Evolutionary conservation across 2,113 vertebrate species (phyloP), one percentile per base, ranked within the genome.

Genomic region (Dermatemys mawii): DNA sequence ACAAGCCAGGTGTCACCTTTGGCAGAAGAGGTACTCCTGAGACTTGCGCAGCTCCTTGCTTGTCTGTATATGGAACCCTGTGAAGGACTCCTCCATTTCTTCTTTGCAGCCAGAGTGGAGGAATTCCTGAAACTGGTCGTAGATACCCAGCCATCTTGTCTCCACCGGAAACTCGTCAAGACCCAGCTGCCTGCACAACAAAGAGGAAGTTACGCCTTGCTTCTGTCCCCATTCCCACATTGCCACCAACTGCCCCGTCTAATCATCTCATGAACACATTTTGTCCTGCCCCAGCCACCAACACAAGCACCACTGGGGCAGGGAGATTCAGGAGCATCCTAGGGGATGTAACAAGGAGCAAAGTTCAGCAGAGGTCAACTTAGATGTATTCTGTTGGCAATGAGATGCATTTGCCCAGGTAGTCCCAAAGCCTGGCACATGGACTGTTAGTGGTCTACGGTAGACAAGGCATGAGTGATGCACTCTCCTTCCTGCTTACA

Each of bases 131-230:
- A 98, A 98, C 17, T 97, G 98, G 53, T 93, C 44, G 0, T 97
- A 98, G 88, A 98, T 96, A 1, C 98, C 98, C 29, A 84, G 90
- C 98, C 98, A 98, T 2, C 98, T 98, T 78, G 94, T 97, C 92
- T 98, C 97, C 75, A 98, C 97, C 0, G 98, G 98, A 76, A 98
- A 98, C 50, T 92, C 92, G 1, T 95, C 60, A 1, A 97, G 81
- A 13, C 98, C 98, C 83, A 98, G 89, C 96, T 98, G 98, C 48
- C 98, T 98, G 94, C 17, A 82, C 44, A 90, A 95, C 1, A 83
- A 8, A 94, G 1, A 5, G 0, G 1, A 3, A 12, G 16, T 55
- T 19, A 38, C 50, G 11, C 11, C 88, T 84, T 10, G 32, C 38
- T 41, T 29, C 51, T 0, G 0, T 0, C 1, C 3, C 2, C 51